Percentiles rank a stretch among this genome's conserved stretches.
Evolutionary conservation across 2,113 vertebrate species (phyloP).

Genomic region (Zootoca vivipara): DNA sequence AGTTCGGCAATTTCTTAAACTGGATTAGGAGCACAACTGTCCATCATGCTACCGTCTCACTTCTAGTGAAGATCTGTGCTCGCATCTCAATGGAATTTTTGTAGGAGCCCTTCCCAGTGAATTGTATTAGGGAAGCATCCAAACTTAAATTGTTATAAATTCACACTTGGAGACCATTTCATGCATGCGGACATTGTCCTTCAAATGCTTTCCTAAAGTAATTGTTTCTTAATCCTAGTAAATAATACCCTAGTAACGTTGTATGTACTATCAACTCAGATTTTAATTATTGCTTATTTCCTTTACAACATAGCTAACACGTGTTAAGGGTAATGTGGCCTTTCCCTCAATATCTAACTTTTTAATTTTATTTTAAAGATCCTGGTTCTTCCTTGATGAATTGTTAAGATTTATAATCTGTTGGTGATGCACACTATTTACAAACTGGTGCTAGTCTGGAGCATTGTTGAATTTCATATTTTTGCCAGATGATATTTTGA

Average conservation of each 20-base stretch:
- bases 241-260: conserved; percentile 42
- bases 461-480: conserved; percentile 42
- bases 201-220: conserved; percentile 51
- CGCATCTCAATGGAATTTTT: background rate
- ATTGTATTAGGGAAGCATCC: conserved; percentile 6
- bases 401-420: conserved; percentile 44
- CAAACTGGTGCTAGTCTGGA: conserved; percentile 49
- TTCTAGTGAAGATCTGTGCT: background rate
- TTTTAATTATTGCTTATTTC: conserved; percentile 31
- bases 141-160: conserved; percentile 2
- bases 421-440: conserved; percentile 47
- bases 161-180: conserved; percentile 29
- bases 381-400: conserved; percentile 51
- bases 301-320: conserved; percentile 49
- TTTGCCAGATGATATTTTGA: conserved; percentile 41
- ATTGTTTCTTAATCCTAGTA: conserved; percentile 43
- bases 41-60: background rate
- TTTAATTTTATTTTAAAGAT: conserved; percentile 4
- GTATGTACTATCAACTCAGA: conserved; percentile 39
- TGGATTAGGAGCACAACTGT: background rate
- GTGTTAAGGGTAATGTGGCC: conserved; percentile 34
- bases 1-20: conserved; percentile 25
- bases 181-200: conserved; percentile 43
- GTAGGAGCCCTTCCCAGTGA: background rate
- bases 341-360: conserved; percentile 29